A percentile compares a stretch with the other conserved stretches of the same genome.
Conservation (phyloP, 2,113 vertebrate genomes). For the Haplotaxodon microlepis region DNA sequence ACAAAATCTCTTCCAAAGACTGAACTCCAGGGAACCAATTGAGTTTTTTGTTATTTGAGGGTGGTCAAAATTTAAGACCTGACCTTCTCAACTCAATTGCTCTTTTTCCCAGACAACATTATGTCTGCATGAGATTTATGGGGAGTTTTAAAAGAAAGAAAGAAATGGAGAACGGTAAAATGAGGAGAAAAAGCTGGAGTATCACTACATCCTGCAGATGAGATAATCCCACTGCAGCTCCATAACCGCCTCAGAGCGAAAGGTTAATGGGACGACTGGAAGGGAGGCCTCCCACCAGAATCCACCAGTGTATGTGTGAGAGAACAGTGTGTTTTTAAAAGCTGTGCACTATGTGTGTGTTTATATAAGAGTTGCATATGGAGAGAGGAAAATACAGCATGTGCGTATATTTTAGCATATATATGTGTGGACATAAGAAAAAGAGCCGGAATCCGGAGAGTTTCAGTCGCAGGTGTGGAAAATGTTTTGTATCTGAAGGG, state of each 20-base stretch:
- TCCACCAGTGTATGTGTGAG: neutral
- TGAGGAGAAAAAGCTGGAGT: neutral
- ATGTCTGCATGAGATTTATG: constrained; percentile 1
- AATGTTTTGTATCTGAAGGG: constrained; percentile 31
- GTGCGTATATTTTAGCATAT: neutral
- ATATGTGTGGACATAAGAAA: neutral
- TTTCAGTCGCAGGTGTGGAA: constrained; percentile 12
- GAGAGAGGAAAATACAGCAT: neutral
- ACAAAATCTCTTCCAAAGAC: neutral
- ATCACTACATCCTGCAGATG: neutral
- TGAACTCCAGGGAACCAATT: constrained; percentile 1
- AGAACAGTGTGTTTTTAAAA: neutral
- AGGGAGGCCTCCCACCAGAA: neutral
- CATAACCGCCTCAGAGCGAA: neutral
- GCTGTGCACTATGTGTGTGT: neutral
- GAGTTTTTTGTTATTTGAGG: constrained; percentile 24
- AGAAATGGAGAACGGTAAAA: neutral
- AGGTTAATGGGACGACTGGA: constrained; percentile 24
- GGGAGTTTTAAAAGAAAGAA: neutral
- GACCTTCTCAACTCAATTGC: neutral
- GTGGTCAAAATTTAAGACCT: constrained; percentile 27
- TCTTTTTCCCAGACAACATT: constrained; percentile 24
- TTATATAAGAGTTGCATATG: neutral
- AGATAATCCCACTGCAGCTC: constrained; percentile 25
- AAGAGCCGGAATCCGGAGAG: neutral